Percentiles rank a stretch among this genome's conserved stretches.
Evolutionary conservation across 2,797 vertebrate genomes (phyloP).

Genomic region (Synaphobranchus kaupii): DNA sequence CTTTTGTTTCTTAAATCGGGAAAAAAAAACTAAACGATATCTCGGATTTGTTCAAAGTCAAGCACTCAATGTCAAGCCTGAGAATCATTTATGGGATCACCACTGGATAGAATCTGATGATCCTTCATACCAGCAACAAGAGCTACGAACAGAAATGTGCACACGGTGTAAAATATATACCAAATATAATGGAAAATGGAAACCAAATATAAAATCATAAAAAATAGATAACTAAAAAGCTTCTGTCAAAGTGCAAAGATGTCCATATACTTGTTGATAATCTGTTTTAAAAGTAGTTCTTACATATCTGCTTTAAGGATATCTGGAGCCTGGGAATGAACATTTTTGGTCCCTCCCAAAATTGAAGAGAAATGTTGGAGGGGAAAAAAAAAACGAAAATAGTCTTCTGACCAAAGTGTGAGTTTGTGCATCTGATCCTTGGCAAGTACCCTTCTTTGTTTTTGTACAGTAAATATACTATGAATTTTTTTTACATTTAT

Average conservation of each 20-base stretch:
- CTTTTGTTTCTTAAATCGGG: background rate
- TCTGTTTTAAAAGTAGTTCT: conserved; percentile 47
- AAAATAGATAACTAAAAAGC: conserved; percentile 57
- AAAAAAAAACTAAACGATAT: conserved; percentile 28
- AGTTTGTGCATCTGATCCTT: conserved; percentile 79
- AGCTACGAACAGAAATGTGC: conserved; percentile 65
- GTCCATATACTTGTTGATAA: conserved; percentile 56
- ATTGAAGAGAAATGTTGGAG: conserved; percentile 69
- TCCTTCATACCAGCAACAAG: conserved; percentile 55
- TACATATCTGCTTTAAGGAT: conserved; percentile 64
- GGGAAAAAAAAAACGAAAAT: conserved; percentile 54
- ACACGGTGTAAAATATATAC: conserved; percentile 78
- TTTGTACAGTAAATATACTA: conserved; percentile 86
- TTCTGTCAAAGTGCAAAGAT: conserved; percentile 65
- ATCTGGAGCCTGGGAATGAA: conserved; percentile 62
- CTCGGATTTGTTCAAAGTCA: background rate
- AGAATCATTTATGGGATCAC: conserved; percentile 66
- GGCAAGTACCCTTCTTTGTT: conserved; percentile 68
- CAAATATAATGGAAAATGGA: conserved; percentile 62
- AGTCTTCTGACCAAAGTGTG: conserved; percentile 97
- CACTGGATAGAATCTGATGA: conserved; percentile 53
- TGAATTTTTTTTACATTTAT: conserved; percentile 94
- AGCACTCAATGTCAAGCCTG: conserved; percentile 69
- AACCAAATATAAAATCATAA: conserved; percentile 22
- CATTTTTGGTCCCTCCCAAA: conserved; percentile 76